These are phyloP conservation scores for Sialia sialis DNA, from an alignment of 2,113 vertebrate species.

Conservation along the genomic window DNA sequence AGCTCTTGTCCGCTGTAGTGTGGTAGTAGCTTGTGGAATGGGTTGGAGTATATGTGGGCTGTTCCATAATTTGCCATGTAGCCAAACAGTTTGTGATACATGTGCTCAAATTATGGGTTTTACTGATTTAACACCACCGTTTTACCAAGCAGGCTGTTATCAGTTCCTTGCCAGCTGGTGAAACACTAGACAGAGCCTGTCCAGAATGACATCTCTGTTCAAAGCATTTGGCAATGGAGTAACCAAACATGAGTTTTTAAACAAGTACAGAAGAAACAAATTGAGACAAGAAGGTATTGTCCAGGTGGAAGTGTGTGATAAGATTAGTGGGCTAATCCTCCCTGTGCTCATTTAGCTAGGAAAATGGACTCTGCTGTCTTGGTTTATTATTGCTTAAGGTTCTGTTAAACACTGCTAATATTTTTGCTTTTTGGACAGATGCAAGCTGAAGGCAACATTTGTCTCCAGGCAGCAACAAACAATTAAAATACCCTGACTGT, in stretches of 20 bases:
- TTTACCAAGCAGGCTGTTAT: neutral
- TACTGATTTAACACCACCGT: neutral
- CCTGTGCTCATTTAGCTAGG: neutral
- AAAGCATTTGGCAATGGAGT: neutral
- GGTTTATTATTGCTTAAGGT: neutral
- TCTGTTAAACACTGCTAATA: neutral
- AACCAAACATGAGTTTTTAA: neutral
- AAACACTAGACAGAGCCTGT: neutral
- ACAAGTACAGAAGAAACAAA: neutral
- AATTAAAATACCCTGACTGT: neutral
- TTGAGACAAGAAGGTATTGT: neutral
- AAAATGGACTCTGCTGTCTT: neutral
- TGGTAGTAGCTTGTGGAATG: neutral
- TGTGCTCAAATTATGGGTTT: neutral
- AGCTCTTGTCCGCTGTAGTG: neutral
- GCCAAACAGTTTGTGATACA: neutral
- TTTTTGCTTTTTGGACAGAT: neutral
- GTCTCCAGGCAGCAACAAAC: neutral
- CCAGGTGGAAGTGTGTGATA: conserved; percentile 8
- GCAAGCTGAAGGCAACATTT: neutral
- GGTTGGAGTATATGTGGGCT: neutral
- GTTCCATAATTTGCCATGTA: neutral
- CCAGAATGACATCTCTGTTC: neutral
- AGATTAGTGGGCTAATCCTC: neutral
- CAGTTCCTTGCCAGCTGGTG: neutral